Evolutionary conservation across 2,888 invertebrate species (phyloP).

Genomic region (Campopleginae sp.): DNA sequence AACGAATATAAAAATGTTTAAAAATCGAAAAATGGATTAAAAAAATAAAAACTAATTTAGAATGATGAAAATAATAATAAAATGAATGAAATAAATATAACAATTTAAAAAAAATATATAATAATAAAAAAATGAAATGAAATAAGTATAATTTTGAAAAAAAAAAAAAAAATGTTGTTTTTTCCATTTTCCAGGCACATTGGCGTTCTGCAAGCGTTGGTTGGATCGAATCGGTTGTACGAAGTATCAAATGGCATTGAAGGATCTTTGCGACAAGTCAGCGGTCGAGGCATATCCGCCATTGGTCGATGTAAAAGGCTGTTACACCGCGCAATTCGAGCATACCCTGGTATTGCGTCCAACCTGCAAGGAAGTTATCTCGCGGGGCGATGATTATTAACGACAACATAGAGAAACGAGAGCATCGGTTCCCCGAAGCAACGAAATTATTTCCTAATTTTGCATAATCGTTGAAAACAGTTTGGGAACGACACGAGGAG

Average conservation of each 20-base stretch:
- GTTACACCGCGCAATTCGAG: constrained; percentile 99
- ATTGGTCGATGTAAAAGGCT: constrained; percentile 97
- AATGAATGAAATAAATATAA: too few relatives aligned
- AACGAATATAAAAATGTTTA: too few relatives aligned
- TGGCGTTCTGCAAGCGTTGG: constrained; percentile 99
- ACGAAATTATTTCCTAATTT: not conserved
- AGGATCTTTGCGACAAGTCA: constrained; percentile 98
- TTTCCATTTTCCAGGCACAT: constrained; percentile 85
- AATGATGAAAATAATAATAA: too few relatives aligned
- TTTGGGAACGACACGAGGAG: not conserved
- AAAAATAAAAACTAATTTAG: too few relatives aligned
- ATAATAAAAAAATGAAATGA: too few relatives aligned
- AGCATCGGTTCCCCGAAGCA: not conserved
- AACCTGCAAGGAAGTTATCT: constrained; percentile 99
- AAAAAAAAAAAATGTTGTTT: not conserved
- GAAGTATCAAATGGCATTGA: constrained; percentile 99
- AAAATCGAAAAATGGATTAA: too few relatives aligned
- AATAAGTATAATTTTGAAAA: too few relatives aligned
- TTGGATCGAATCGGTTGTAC: constrained; percentile 98
- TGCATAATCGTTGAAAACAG: not conserved
- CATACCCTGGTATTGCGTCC: constrained; percentile 99
- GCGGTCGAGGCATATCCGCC: constrained; percentile 99
- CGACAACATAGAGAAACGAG: not conserved
- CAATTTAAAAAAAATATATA: too few relatives aligned
- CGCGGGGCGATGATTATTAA: constrained; percentile 98